phyloP scores from a whole-genome alignment of 2,113 vertebrate species.

The Dissostichus mawsoni region DNA sequence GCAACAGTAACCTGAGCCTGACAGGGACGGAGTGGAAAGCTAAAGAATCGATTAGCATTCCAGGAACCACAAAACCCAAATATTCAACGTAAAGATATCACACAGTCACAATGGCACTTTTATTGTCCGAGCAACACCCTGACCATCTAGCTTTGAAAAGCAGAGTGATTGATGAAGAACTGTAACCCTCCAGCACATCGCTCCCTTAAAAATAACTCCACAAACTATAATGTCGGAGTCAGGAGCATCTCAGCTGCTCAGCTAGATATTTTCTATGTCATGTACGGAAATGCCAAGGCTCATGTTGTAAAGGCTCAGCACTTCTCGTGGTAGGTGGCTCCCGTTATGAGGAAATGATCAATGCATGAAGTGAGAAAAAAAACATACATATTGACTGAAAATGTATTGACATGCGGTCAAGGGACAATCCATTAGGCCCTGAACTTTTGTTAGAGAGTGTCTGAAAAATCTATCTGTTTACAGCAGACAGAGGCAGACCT shows the following conservation, averaged over 20 bases:
- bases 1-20: constrained; percentile 80
- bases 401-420: constrained; percentile 23
- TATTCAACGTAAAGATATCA: constrained; percentile 53
- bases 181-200: constrained; percentile 22
- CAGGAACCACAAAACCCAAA: constrained; percentile 49
- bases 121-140: constrained; percentile 9
- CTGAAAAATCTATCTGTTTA: constrained; percentile 58
- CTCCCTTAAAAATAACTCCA: constrained; percentile 48
- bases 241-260: constrained; percentile 59
- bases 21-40: constrained; percentile 44
- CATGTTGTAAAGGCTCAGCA: constrained; percentile 37
- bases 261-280: constrained; percentile 53
- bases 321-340: constrained; percentile 11
- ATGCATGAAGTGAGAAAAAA: constrained; percentile 7
- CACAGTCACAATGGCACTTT: constrained; percentile 21
- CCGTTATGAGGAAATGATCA: constrained; percentile 31
- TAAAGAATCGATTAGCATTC: constrained; percentile 65
- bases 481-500: constrained; percentile 36
- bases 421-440: constrained; percentile 35
- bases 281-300: constrained; percentile 47
- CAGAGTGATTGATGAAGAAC: constrained; percentile 32
- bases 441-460: constrained; percentile 36
- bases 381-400: constrained; percentile 30
- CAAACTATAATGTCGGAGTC: constrained; percentile 55
- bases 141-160: constrained; percentile 14